Conservation (phyloP, 2,888 invertebrate genomes). For the Athetis lepigone region DNA sequence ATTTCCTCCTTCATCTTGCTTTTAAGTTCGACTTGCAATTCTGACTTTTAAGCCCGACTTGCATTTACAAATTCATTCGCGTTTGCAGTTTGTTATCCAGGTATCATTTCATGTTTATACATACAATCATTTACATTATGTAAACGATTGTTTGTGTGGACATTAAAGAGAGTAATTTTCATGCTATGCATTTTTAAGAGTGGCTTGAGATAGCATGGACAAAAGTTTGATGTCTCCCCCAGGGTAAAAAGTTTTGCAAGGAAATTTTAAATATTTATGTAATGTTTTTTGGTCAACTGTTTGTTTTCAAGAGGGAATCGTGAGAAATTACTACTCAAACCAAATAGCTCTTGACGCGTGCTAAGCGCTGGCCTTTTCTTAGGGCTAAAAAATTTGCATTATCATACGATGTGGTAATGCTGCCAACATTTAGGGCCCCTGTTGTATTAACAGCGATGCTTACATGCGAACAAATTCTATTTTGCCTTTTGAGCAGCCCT, state of each 20-base stretch:
- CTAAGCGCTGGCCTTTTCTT: too few relatives aligned
- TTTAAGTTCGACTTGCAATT: constrained; percentile 21
- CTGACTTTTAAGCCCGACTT: too few relatives aligned
- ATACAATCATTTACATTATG: constrained; percentile 5
- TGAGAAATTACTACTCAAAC: background rate
- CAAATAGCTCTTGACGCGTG: too few relatives aligned
- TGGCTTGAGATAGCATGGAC: background rate
- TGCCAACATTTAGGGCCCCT: too few relatives aligned
- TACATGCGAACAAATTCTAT: too few relatives aligned
- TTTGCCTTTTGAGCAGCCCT: too few relatives aligned
- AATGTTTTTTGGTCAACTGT: background rate
- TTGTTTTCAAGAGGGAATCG: background rate
- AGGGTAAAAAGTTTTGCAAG: constrained; percentile 5
- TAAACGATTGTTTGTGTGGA: constrained; percentile 27
- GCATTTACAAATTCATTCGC: constrained; percentile 39
- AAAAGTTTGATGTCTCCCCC: constrained; percentile 9
- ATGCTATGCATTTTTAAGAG: constrained; percentile 38
- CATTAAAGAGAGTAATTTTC: constrained; percentile 11
- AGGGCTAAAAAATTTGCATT: too few relatives aligned
- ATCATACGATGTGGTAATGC: too few relatives aligned
- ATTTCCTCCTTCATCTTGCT: constrained; percentile 34
- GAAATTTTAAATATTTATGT: background rate
- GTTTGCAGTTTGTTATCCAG: constrained; percentile 39
- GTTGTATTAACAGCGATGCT: too few relatives aligned
- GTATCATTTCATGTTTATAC: background rate